Base-by-base conservation (phyloP, 2,888 invertebrate species). In the Ferrisia virgata region DNA sequence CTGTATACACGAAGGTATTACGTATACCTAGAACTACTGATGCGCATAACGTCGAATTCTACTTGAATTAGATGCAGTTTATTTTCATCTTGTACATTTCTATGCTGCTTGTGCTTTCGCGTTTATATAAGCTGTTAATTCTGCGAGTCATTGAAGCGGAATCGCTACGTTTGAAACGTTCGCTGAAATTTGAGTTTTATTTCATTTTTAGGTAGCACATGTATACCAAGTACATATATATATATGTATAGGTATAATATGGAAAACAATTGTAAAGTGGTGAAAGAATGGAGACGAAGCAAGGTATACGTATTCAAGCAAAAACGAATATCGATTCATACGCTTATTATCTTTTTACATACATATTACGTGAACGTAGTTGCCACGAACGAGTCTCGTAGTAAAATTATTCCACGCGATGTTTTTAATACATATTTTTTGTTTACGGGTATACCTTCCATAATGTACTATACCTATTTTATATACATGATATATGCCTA, bases 311-410 rank as follows among this genome's bases (percentile, higher is more conserved):
- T 25, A 64, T 11, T 9, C 28, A 2, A 64, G 28, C 9, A 28
- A 28, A 64, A 64, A n/a, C 58, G 58, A 64, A 64, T 64, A 64
- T 64, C 58, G 58, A 64, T 64, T 64, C 58, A 64, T 64, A 64
- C 58, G 58, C 58, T 64, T 64, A 64, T 64, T 64, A 64, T 64
- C 58, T 64, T 64, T 64, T 28, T 28, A 64, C 58, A 64, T 64
- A 64, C 28, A 64, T 64, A 8, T 53, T 64, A 64, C 58, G 58
- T 64, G 58, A 64, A 64, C 58, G 28, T 2, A 9, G 58, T 64
- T 64, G 58, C 11, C 58, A 28, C 28, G 28, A 64, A 64, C 58
- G 28, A 64, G 11, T 64, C 47, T 47, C 58, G 58, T 25, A 64
- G 25, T 64, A 64, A 64, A 64, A 64, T 64, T 64, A 64, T 64